Evolutionary conservation across 1,140 invertebrate species (phyloP), one percentile per base, ranked within the genome.

Genomic region (Limonius californicus): DNA sequence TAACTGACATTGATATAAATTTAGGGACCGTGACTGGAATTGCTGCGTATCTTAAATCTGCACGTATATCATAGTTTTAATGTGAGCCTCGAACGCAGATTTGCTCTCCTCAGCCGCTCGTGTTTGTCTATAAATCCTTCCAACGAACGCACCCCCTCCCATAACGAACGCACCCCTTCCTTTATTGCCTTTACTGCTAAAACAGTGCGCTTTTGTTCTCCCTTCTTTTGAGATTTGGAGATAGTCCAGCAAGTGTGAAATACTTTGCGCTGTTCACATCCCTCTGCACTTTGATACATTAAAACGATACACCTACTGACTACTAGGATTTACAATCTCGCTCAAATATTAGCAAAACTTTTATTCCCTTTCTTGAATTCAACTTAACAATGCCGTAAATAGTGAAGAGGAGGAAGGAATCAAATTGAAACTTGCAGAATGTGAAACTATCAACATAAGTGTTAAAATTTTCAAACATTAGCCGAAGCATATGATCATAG

Each of bases 1-100:
- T 72, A 72, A 75, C 72, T 75, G 73, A 75, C 73, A 67, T 73
- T 75, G 73, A 75, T 72, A 75, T 75, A 75, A 75, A 75, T 75
- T 75, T 74, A 71, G 70, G 72, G 68, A 66, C 70, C 72, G 71
- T 75, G 73, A 74, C 72, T 73, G 71, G 71, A 75, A 74, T 73
- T 66, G 69, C 67, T 64, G 67, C 69, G 68, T 74, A 75, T 74
- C 73, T 75, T 72, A 72, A 73, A 75, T 75, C 72, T 68, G 72
- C 59, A 63, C 72, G 73, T 74, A 73, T 75, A 75, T 75, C 72
- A 75, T 74, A 70, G 72, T 75, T 75, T 75, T 74, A 75, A 75
- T 75, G 73, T 69, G 72, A 70, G 68, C 71, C 68, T 71, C 68
- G 67, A 70, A 72, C 70, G 68, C 69, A 71, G 72, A 73, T 73